Conservation (phyloP, 2,888 invertebrate genomes). For the Parascotia fuliginaria region DNA sequence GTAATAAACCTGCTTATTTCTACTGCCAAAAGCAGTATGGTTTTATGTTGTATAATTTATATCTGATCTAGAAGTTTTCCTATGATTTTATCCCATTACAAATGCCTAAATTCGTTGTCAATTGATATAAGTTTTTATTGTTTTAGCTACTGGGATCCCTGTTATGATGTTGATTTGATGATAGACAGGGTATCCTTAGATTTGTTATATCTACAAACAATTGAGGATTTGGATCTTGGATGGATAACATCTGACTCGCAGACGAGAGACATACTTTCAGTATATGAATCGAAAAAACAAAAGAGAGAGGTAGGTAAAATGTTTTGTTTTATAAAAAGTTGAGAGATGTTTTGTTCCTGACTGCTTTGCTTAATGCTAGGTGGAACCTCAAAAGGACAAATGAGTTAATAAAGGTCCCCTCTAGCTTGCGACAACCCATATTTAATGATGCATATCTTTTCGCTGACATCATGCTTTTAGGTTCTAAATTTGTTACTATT, state of each 20-base stretch:
- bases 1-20: no score
- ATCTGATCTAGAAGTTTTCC: no score
- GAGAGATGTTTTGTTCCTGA: neutral
- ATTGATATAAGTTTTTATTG: constrained; percentile 11
- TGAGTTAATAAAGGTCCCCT: no score
- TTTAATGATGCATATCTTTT: no score
- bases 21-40: no score
- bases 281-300: constrained; percentile 90
- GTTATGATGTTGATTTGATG: constrained; percentile 93
- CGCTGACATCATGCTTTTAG: no score
- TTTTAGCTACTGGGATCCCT: constrained; percentile 95
- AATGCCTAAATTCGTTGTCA: no score
- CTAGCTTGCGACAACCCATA: no score
- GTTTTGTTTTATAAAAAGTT: neutral
- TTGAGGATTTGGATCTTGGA: constrained; percentile 93
- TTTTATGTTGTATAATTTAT: constrained; percentile 1
- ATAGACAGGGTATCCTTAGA: constrained; percentile 93
- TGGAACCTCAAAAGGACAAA: no score
- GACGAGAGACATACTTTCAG: constrained; percentile 88
- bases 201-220: constrained; percentile 94
- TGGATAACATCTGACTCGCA: constrained; percentile 93
- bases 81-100: no score
- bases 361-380: no score
- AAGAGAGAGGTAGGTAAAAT: constrained; percentile 89
- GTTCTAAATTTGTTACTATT: no score